phyloP scores from a whole-genome alignment of 2,797 vertebrate species.

The Falco novaeseelandiae region DNA sequence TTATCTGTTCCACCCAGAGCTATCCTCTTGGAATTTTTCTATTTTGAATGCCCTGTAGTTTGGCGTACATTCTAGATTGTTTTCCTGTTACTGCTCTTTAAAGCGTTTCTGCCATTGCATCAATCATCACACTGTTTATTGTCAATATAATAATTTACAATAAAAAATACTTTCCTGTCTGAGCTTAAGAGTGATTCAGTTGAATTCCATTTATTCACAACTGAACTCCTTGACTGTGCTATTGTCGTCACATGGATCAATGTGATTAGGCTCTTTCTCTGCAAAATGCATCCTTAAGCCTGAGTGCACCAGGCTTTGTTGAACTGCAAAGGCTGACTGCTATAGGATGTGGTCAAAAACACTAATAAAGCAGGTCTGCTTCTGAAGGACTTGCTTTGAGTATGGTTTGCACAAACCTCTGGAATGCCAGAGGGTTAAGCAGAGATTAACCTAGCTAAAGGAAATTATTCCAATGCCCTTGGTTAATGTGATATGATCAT shows the following conservation, averaged over 20 bases:
- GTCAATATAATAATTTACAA: background rate
- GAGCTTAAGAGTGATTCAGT: background rate
- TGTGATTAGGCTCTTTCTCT: background rate
- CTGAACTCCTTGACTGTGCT: background rate
- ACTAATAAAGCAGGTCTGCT: background rate
- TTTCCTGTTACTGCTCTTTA: background rate
- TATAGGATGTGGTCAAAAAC: background rate
- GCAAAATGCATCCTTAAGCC: background rate
- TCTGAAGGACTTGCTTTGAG: background rate
- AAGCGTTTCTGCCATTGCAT: background rate
- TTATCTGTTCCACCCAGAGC: background rate
- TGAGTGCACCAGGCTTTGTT: background rate
- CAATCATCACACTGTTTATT: background rate
- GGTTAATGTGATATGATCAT: background rate
- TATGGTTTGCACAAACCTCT: background rate
- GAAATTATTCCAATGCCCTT: background rate
- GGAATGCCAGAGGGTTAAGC: background rate
- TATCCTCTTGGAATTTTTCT: background rate
- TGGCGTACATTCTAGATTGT: background rate
- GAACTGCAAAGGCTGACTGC: background rate
- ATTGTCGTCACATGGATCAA: background rate
- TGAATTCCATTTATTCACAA: background rate
- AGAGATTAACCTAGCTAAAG: slow-evolving; percentile 1
- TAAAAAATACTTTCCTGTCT: background rate
- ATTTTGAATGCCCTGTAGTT: background rate